Percentiles rank a stretch among this genome's conserved stretches.
phyloP scores from a whole-genome alignment of 1,140 invertebrate genomes.

The Sipha flava region DNA sequence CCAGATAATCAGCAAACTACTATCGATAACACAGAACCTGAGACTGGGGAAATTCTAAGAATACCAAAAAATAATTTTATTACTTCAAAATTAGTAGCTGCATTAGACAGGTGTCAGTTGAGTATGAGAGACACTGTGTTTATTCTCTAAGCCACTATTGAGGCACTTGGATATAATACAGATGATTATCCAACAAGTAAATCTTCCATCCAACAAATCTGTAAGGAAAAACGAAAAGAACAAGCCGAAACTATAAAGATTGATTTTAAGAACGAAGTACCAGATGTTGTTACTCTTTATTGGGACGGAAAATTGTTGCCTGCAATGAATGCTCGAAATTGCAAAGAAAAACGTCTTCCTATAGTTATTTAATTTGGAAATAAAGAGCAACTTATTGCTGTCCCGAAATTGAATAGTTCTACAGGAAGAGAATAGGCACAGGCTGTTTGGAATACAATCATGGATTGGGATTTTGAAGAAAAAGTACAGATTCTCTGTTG shows the following conservation, averaged over 20 bases:
- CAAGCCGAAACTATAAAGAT: not conserved
- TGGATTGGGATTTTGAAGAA: not conserved
- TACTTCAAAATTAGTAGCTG: not conserved
- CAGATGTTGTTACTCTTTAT: not conserved
- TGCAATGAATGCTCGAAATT: not conserved
- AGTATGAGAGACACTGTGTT: not conserved
- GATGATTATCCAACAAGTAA: not conserved
- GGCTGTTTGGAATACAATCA: not conserved
- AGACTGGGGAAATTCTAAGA: not conserved
- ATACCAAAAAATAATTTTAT: not conserved
- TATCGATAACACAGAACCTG: not conserved
- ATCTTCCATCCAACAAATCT: not conserved
- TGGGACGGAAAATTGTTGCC: not conserved
- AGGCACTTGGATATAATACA: not conserved
- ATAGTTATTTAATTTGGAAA: not conserved
- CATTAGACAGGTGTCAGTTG: not conserved
- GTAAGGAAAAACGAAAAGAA: not conserved
- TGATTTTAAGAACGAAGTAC: not conserved
- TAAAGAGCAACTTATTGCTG: not conserved
- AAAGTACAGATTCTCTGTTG: constrained; percentile 32
- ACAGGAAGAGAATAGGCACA: not conserved
- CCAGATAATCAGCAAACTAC: not conserved
- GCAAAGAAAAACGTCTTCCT: not conserved
- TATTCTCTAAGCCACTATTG: not conserved
- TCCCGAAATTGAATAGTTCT: not conserved